These are phyloP conservation scores for Xiphias gladius DNA, from an alignment of 2,113 vertebrate genomes.

Conservation along the genomic window DNA sequence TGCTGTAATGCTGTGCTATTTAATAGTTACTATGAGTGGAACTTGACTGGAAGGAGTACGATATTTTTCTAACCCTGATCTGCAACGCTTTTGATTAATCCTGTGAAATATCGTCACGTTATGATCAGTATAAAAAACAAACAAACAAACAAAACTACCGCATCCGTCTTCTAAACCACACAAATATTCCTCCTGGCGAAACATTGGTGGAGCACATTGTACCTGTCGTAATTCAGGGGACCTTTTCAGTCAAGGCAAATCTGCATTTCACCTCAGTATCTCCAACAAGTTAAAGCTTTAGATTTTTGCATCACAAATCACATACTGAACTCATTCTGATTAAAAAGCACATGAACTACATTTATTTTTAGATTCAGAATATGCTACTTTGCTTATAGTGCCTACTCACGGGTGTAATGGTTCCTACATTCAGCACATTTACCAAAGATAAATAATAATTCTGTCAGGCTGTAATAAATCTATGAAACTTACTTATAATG, in stretches of 20 bases:
- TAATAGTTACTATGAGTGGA: slow-evolving; percentile 20
- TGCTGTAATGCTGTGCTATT: slow-evolving; percentile 28
- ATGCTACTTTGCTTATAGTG: slow-evolving; percentile 24
- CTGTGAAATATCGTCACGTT: slow-evolving; percentile 8
- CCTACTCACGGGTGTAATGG: background rate
- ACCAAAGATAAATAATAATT: slow-evolving; percentile 63
- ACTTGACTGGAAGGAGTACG: slow-evolving; percentile 26
- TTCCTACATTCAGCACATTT: slow-evolving; percentile 37
- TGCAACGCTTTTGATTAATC: slow-evolving; percentile 15
- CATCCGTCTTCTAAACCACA: background rate
- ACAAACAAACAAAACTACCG: background rate
- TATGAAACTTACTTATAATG: background rate
- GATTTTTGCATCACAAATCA: background rate
- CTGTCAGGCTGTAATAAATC: background rate
- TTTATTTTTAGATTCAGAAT: slow-evolving; percentile 45
- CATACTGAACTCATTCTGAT: background rate
- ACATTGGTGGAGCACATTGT: background rate
- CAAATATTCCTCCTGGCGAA: background rate
- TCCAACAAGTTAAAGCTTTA: background rate
- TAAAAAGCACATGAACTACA: background rate
- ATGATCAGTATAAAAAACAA: background rate
- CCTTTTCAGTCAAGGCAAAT: slow-evolving; percentile 8
- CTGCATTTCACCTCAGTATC: background rate
- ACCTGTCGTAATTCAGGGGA: background rate
- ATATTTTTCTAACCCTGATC: background rate